phyloP scores from a whole-genome alignment of 2,888 invertebrate genomes.

The Bombylius major region DNA sequence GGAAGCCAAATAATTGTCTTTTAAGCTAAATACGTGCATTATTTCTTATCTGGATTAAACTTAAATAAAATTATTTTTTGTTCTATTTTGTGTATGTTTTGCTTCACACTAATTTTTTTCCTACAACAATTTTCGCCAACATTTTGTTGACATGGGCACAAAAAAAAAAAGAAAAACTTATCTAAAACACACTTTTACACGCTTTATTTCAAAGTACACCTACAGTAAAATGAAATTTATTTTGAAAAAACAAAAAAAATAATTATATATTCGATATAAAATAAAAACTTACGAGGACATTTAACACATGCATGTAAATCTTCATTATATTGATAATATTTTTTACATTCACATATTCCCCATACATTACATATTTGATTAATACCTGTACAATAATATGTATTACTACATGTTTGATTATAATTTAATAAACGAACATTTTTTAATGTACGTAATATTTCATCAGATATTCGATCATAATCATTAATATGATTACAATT shows the following conservation, averaged over 20 bases:
- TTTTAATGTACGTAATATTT: neutral
- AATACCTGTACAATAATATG: neutral
- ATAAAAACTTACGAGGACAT: neutral
- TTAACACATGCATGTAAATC: neutral
- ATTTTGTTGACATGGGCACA: too few relatives aligned
- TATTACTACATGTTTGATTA: neutral
- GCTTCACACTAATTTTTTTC: too few relatives aligned
- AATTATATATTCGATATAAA: neutral
- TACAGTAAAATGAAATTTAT: too few relatives aligned
- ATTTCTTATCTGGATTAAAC: too few relatives aligned
- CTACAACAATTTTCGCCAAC: too few relatives aligned
- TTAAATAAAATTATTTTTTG: too few relatives aligned
- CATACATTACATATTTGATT: neutral
- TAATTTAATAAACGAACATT: neutral
- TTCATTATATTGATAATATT: neutral
- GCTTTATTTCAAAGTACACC: too few relatives aligned
- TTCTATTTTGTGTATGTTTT: too few relatives aligned
- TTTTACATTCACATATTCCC: neutral
- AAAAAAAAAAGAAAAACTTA: too few relatives aligned
- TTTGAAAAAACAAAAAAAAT: neutral
- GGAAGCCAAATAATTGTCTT: too few relatives aligned
- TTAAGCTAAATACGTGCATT: too few relatives aligned
- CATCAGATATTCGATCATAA: neutral
- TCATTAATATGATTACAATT: neutral
- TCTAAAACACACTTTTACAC: too few relatives aligned